These are phyloP conservation scores for Rallus limicola DNA, from an alignment of 2,113 vertebrate genomes.

Conservation along the genomic window DNA sequence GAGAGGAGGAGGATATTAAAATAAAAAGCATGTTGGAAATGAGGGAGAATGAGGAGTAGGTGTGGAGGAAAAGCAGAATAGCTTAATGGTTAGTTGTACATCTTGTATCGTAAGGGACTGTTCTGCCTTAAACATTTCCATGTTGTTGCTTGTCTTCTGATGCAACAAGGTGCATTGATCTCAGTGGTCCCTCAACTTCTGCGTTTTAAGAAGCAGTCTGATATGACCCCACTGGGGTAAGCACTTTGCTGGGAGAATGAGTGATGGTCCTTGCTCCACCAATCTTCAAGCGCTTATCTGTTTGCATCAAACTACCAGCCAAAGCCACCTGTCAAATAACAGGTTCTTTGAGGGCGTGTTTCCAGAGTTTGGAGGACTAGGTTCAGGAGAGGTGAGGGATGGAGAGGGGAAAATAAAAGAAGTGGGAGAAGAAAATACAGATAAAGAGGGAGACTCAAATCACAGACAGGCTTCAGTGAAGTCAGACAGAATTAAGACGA, in stretches of 20 bases:
- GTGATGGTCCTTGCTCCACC: neutral
- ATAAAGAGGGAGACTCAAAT: neutral
- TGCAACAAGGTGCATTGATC: neutral
- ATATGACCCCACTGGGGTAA: neutral
- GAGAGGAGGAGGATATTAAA: neutral
- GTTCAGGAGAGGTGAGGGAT: neutral
- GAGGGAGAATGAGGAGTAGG: neutral
- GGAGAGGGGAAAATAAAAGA: neutral
- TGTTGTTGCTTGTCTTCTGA: neutral
- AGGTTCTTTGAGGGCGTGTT: neutral
- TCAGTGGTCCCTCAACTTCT: neutral
- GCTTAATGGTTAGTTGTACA: neutral
- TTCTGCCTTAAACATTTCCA: rapidly evolving
- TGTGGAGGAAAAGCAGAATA: neutral
- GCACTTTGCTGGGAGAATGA: neutral
- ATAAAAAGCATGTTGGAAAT: neutral
- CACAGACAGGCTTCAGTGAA: neutral
- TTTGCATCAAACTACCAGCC: neutral
- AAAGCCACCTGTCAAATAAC: neutral
- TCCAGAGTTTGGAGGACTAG: neutral
- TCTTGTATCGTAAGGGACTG: neutral
- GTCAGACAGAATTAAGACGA: neutral
- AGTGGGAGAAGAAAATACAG: neutral
- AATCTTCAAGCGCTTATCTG: neutral
- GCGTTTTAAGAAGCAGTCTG: neutral